These are phyloP conservation scores for Luffia ferchaultella DNA, from an alignment of 2,888 invertebrate genomes.

Conservation along the genomic window DNA sequence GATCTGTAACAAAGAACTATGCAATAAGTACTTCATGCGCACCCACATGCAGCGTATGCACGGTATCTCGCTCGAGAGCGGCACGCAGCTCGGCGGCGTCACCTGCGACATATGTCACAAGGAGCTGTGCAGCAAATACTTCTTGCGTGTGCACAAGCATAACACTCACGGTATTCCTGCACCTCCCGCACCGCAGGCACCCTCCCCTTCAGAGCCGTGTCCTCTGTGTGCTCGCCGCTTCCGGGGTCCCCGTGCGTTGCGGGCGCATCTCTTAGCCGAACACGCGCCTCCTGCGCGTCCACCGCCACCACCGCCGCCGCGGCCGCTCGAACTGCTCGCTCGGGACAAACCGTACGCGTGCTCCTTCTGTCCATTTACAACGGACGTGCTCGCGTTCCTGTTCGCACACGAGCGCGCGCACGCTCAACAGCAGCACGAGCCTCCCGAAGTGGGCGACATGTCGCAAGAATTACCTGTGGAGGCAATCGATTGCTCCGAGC, in stretches of 20 bases:
- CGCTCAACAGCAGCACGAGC: slow-evolving; percentile 36
- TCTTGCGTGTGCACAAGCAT: slow-evolving; percentile 95
- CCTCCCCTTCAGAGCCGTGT: slow-evolving; percentile 67
- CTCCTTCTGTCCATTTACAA: slow-evolving; percentile 89
- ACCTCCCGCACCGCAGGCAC: slow-evolving; percentile 70
- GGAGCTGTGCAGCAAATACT: slow-evolving; percentile 97
- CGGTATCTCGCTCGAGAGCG: slow-evolving; percentile 92
- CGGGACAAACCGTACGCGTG: slow-evolving; percentile 84
- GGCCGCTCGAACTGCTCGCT: slow-evolving; percentile 65
- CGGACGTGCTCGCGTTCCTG: slow-evolving; percentile 87
- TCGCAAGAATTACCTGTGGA: slow-evolving; percentile 7
- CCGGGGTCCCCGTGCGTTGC: slow-evolving; percentile 87
- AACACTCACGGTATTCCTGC: slow-evolving; percentile 97
- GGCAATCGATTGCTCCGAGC: slow-evolving; percentile 8
- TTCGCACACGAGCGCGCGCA: slow-evolving; percentile 93
- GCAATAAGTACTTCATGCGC: slow-evolving; percentile 99
- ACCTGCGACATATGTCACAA: slow-evolving; percentile 98
- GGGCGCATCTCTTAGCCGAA: slow-evolving; percentile 86
- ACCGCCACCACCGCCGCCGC: slow-evolving; percentile 45
- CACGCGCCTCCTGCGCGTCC: slow-evolving; percentile 72
- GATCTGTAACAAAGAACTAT: slow-evolving; percentile 97
- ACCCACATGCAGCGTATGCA: slow-evolving; percentile 99
- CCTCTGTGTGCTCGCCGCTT: slow-evolving; percentile 88
- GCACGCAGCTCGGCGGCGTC: slow-evolving; percentile 91
- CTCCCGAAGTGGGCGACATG: slow-evolving; percentile 4